Evolutionary conservation across 2,888 invertebrate species (phyloP).

Genomic region (Coelogynopora nodosa): DNA sequence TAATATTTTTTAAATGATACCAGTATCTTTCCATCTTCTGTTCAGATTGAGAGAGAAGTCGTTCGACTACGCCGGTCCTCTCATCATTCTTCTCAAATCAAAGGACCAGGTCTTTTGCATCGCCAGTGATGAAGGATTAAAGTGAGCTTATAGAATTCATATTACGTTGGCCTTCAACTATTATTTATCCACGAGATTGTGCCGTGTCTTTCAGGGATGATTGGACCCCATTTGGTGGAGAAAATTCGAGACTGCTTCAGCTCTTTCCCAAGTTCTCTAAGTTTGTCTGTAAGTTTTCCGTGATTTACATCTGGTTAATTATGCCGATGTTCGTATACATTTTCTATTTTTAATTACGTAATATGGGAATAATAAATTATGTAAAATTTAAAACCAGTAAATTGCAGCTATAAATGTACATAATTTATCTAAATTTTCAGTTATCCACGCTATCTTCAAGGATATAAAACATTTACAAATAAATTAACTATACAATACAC

Average conservation of each 20-base stretch:
- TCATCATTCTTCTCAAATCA: conserved; percentile 22
- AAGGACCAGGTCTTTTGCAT: neutral
- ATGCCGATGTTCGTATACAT: too few species aligned
- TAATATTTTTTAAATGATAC: too few species aligned
- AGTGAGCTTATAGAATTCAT: neutral
- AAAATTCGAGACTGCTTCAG: conserved; percentile 14
- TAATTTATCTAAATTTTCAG: too few species aligned
- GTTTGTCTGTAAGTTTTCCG: conserved; percentile 26
- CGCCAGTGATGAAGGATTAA: conserved; percentile 37
- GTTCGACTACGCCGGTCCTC: conserved; percentile 25
- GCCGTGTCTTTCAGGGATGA: neutral
- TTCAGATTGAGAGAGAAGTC: conserved; percentile 33
- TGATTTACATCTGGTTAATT: too few species aligned
- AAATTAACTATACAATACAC: too few species aligned
- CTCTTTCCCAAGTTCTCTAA: neutral
- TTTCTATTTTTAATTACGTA: too few species aligned
- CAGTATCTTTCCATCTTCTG: too few species aligned
- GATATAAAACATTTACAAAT: too few species aligned
- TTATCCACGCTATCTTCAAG: too few species aligned
- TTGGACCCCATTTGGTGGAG: conserved; percentile 34
- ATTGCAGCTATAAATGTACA: too few species aligned
- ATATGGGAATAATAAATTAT: too few species aligned
- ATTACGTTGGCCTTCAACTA: neutral
- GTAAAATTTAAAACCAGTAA: too few species aligned
- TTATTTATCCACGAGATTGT: neutral